Conservation (phyloP, 2,888 invertebrate species). For the Acronicta aceris region DNA sequence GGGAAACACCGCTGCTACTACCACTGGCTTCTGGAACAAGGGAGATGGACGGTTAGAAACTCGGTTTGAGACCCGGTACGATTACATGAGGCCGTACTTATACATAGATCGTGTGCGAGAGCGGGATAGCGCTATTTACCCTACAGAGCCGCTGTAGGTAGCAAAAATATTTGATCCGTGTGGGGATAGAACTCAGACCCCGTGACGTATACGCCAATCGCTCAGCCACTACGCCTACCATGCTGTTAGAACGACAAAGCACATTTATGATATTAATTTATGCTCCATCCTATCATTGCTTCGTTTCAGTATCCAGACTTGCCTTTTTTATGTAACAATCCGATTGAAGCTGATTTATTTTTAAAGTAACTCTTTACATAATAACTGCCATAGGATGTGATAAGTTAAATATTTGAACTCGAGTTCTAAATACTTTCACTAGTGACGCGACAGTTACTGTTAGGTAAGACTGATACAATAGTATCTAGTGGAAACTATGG, state of each 20-base stretch:
- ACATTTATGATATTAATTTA: too few species aligned
- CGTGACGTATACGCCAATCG: too few species aligned
- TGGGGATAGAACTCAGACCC: too few species aligned
- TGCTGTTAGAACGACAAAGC: too few species aligned
- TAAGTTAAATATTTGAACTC: constrained; percentile 47
- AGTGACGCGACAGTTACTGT: constrained; percentile 41
- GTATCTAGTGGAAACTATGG: constrained; percentile 24
- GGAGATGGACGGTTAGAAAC: not conserved
- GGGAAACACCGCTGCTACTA: constrained; percentile 50
- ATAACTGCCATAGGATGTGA: constrained; percentile 21
- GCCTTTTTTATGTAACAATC: not conserved
- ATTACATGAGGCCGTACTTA: too few species aligned
- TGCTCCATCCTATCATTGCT: too few species aligned
- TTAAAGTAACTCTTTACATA: constrained; percentile 23
- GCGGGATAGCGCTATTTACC: too few species aligned
- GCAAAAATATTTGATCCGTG: too few species aligned
- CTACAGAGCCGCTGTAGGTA: too few species aligned
- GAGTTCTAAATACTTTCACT: constrained; percentile 46
- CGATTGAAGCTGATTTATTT: not conserved
- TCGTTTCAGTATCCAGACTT: too few species aligned
- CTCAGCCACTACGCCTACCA: too few species aligned
- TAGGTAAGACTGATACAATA: constrained; percentile 48
- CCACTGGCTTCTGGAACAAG: constrained; percentile 40
- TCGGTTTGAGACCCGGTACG: not conserved
- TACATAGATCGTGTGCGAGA: too few species aligned